These are phyloP conservation scores for Polydrusus cervinus DNA, from an alignment of 2,888 invertebrate genomes.

Conservation along the genomic window DNA sequence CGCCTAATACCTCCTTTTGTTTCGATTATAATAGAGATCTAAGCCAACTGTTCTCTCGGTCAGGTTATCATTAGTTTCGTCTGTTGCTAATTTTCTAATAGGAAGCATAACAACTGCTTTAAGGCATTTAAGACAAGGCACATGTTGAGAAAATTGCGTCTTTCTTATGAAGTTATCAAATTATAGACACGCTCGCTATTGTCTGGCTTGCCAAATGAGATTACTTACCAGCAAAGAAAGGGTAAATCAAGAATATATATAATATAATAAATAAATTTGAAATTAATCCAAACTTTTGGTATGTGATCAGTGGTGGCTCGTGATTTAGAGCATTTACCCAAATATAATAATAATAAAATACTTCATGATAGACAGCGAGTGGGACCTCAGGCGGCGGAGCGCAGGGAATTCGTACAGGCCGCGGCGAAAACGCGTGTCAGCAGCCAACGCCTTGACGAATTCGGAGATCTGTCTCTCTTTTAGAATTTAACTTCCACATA, in stretches of 20 bases:
- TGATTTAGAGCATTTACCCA: too few relatives aligned
- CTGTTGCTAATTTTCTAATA: slow-evolving; percentile 53
- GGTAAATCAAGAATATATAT: background rate
- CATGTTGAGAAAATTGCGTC: slow-evolving; percentile 24
- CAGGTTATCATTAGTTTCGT: slow-evolving; percentile 31
- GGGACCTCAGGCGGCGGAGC: too few relatives aligned
- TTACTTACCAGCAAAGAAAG: background rate
- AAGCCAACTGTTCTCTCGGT: slow-evolving; percentile 50
- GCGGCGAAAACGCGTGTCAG: too few relatives aligned
- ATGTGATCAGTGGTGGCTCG: too few relatives aligned
- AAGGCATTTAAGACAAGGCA: slow-evolving; percentile 14
- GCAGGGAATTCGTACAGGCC: too few relatives aligned
- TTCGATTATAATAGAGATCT: slow-evolving; percentile 53
- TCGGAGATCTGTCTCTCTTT: too few relatives aligned
- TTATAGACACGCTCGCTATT: slow-evolving; percentile 27
- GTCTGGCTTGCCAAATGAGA: background rate
- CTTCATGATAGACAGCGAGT: too few relatives aligned
- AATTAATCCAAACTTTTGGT: too few relatives aligned
- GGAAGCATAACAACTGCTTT: slow-evolving; percentile 44
- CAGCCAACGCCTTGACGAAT: too few relatives aligned
- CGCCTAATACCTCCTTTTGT: slow-evolving; percentile 43
- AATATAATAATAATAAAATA: too few relatives aligned
- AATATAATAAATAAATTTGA: too few relatives aligned
- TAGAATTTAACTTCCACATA: too few relatives aligned
- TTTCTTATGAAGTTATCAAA: slow-evolving; percentile 38